Base-by-base conservation (phyloP, 2,888 invertebrate genomes). In the Coenonympha arcania region DNA sequence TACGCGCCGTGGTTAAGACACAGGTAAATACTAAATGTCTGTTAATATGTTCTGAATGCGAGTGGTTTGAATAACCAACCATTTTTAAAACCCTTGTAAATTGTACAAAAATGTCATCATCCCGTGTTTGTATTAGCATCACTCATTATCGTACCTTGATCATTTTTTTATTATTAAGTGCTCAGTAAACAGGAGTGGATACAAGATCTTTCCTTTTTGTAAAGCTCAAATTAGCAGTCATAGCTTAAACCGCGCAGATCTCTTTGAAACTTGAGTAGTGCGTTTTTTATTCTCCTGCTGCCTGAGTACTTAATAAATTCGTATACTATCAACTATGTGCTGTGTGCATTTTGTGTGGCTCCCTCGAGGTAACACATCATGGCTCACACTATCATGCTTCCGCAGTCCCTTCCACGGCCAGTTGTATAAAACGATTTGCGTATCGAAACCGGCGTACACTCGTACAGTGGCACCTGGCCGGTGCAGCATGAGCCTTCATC, bases 1-100 rank as follows among this genome's bases (percentile, higher is more conserved):
- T 95, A 95, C 70, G 92, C 93, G 15, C 93, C 94, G 57, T 95
- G 95, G 95, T 87, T 95, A 66, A 90, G 95, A 72, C 95, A 95
- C 79, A 95, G 95, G 89, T 79, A 95, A 95, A 89, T 90, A n/a
- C n/a, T n/a, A 81, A 67, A 51, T 63, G 40, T 5, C 18, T 40
- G 8, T 30, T 40, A 11, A 61, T 49, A 6, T 30, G 16, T 16
- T 34, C 15, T 56, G 56, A 47, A 57, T 55, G 59, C 60, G 63
- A 61, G 58, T 64, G 58, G 55, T 57, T 60, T 64, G 45, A 51
- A 52, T 61, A 45, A 36, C 57, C 51, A 57, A 52, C 34, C 39
- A 53, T 41, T 43, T 51, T 44, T 56, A 51, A 59, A 39, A 58
- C 15, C n/a, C 31, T 43, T 34, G 24, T 43, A 18, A 24, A 34